Percentiles rank a stretch among this genome's conserved stretches.
Evolutionary conservation across 2,113 vertebrate species (phyloP).

Genomic region (Chauna torquata): DNA sequence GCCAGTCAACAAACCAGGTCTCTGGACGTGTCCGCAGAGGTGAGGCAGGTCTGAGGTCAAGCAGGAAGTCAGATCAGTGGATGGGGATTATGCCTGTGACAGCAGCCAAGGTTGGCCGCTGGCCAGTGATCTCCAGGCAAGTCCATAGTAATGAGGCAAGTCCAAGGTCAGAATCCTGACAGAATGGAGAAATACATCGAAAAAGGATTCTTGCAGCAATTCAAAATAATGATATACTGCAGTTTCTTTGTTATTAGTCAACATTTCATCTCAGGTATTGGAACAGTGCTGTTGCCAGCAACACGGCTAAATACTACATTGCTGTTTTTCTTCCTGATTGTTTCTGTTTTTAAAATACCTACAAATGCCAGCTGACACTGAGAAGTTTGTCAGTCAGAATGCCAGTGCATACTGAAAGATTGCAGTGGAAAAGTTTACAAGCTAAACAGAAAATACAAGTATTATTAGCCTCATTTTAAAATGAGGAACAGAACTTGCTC

Average conservation of each 20-base stretch:
- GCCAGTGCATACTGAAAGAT: not conserved
- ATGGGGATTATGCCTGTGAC: not conserved
- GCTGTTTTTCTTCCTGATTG: not conserved
- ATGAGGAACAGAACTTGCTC: not conserved
- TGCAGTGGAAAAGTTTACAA: not conserved
- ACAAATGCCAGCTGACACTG: not conserved
- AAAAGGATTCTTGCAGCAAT: not conserved
- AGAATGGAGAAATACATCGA: not conserved
- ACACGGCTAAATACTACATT: not conserved
- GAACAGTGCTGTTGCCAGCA: not conserved
- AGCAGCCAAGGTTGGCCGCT: not conserved
- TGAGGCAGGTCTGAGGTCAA: not conserved
- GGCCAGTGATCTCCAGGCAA: not conserved
- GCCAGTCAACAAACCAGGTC: accelerated
- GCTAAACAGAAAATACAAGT: not conserved
- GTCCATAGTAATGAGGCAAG: not conserved
- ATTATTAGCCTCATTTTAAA: not conserved
- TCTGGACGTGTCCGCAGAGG: accelerated
- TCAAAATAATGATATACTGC: not conserved
- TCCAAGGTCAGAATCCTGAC: not conserved
- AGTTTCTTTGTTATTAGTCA: not conserved
- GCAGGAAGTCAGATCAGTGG: not conserved
- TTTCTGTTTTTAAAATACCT: not conserved
- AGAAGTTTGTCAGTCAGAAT: not conserved
- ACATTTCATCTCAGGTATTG: not conserved